Conservation (phyloP, 2,888 invertebrate genomes). For the Conistra vaccinii region DNA sequence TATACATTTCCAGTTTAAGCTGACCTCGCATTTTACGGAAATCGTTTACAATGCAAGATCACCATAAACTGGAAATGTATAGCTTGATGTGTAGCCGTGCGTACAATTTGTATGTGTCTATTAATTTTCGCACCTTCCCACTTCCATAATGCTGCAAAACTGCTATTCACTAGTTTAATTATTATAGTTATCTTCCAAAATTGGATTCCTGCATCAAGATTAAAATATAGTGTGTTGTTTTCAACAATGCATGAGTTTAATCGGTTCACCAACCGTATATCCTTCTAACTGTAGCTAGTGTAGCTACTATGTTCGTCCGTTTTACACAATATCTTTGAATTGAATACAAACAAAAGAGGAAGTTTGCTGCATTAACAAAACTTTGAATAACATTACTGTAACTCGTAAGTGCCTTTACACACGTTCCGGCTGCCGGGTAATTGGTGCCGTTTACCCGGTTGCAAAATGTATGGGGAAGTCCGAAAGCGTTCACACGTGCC, state of each 20-base stretch:
- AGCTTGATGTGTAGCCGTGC: too few relatives aligned
- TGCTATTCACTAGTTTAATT: neutral
- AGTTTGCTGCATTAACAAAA: conserved; percentile 9
- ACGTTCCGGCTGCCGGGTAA: neutral
- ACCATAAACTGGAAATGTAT: too few relatives aligned
- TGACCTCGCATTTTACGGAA: too few relatives aligned
- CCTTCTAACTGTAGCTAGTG: conserved; percentile 17
- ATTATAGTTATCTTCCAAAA: conserved; percentile 1
- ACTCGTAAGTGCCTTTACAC: neutral
- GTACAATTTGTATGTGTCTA: neutral
- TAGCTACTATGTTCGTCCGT: neutral
- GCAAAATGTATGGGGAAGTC: neutral
- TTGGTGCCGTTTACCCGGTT: neutral
- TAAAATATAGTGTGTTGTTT: conserved; percentile 3
- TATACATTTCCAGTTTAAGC: too few relatives aligned
- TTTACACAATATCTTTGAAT: conserved; percentile 27
- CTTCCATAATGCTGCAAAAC: neutral
- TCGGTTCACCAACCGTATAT: conserved; percentile 31
- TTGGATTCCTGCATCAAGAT: conserved; percentile 14
- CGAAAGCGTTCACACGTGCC: too few relatives aligned
- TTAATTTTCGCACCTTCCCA: neutral
- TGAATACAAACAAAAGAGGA: conserved; percentile 19
- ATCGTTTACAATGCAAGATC: too few relatives aligned
- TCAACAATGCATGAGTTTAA: conserved; percentile 40
- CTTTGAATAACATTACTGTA: neutral